Percentiles rank a stretch among this genome's conserved stretches.
phyloP scores from a whole-genome alignment of 64 coral and sea anemone genomes.

The Montipora sp. region DNA sequence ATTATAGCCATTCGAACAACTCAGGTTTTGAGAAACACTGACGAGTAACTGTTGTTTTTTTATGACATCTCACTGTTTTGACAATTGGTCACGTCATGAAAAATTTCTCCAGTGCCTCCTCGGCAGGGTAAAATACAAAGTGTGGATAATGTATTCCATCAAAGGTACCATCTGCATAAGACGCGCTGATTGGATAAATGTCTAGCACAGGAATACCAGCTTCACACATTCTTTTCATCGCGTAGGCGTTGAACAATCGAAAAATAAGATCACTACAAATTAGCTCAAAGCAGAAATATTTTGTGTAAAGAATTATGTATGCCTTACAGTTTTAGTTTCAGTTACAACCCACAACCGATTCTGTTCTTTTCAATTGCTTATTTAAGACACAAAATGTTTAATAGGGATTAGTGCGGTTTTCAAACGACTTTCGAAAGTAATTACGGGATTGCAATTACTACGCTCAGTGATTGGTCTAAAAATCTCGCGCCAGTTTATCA shows the following conservation, averaged over 20 bases:
- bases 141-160: slow-evolving; percentile 88
- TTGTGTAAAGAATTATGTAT: background rate
- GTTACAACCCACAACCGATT: too few species aligned
- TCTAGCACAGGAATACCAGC: slow-evolving; percentile 86
- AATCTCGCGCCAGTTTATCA: too few species aligned
- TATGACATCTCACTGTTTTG: too few species aligned
- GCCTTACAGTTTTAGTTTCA: background rate
- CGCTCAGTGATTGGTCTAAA: too few species aligned
- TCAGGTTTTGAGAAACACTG: too few species aligned
- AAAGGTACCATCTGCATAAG: slow-evolving; percentile 82
- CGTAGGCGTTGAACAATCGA: slow-evolving; percentile 95
- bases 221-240: slow-evolving; percentile 79
- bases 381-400: too few species aligned
- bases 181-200: slow-evolving; percentile 78
- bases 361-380: too few species aligned
- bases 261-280: background rate
- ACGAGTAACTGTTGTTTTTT: too few species aligned
- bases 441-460: too few species aligned
- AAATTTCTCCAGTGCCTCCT: slow-evolving; percentile 75
- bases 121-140: slow-evolving; percentile 75
- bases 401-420: too few species aligned
- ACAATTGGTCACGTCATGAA: slow-evolving; percentile 48
- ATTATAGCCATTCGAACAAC: too few species aligned
- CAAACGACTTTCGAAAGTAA: too few species aligned
- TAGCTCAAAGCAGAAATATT: background rate